These are phyloP conservation scores for Gastrophryne carolinensis DNA, from an alignment of 2,797 vertebrate genomes.

Conservation along the genomic window DNA sequence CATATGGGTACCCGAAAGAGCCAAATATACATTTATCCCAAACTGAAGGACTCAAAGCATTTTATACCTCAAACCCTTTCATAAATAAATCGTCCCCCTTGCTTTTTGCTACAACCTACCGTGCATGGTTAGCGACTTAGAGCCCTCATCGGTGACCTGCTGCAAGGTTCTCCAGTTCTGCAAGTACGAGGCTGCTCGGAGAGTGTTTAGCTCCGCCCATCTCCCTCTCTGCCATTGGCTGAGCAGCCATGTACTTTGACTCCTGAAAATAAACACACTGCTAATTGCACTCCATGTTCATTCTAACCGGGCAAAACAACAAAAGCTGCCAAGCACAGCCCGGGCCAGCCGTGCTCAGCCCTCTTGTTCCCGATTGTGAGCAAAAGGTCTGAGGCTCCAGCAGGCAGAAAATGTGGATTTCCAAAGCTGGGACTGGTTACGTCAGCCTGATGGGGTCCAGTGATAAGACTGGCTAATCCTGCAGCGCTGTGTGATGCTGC, in stretches of 20 bases:
- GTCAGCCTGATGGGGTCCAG: not conserved
- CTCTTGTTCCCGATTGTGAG: no score
- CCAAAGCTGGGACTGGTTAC: not conserved
- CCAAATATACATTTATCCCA: no score
- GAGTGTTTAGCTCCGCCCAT: slow-evolving; percentile 2
- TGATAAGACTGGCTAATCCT: slow-evolving; percentile 18
- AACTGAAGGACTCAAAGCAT: no score
- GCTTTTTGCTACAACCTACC: slow-evolving; percentile 34
- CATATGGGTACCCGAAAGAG: no score
- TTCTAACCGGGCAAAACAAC: not conserved
- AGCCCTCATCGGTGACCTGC: not conserved
- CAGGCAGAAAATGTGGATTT: not conserved
- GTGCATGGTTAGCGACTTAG: not conserved
- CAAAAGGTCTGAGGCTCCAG: not conserved
- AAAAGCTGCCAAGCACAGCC: no score
- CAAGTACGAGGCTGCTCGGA: slow-evolving; percentile 6
- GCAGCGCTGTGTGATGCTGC: not conserved
- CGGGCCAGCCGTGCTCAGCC: no score
- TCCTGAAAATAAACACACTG: slow-evolving; percentile 1
- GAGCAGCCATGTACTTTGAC: not conserved
- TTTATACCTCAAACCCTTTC: no score
- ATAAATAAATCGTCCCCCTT: no score
- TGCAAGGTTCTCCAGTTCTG: slow-evolving; percentile 2
- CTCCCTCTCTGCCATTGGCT: slow-evolving; percentile 11
- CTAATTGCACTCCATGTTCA: not conserved